Evolutionary conservation across 2,797 vertebrate species (phyloP), one percentile per base, ranked within the genome.

Genomic region (Chaunax sp.): DNA sequence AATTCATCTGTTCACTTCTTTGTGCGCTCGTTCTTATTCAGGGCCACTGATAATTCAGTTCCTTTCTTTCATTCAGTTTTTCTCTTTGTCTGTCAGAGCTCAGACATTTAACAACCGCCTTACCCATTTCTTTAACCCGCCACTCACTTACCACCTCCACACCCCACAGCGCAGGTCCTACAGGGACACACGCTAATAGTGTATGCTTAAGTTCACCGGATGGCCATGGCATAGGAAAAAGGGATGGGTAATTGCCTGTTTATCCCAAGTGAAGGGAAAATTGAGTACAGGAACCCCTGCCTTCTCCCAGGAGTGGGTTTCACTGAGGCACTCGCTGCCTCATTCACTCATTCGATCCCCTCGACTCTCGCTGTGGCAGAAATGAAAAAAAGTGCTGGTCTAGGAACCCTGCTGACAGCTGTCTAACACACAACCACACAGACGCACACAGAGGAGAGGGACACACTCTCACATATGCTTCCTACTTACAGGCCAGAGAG

Each of bases 211-310:
- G 93, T 96, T 96, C 95, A 95, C 91, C 84, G 92, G 93, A 95
- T 89, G 94, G 94, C 95, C 95, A 94, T 94, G 94, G 94, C 94
- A 92, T 95, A 93, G 93, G 93, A 95, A 93, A 95, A 96, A 94
- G 94, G 94, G 94, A 96, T 95, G 94, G 93, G 95, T 90, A 96
- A 98, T 97, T 98, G 95, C 95, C 95, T 96, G 95, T 96, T 97
- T 97, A 96, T 97, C 94, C 95, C 95, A 92, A 90, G 94, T 92
- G 94, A 95, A 95, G 93, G 89, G 85, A 75, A 95, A 95, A 95
- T 92, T 93, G 93, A 95, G 94, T 94, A 92, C 88, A 93, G 93
- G 93, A 92, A 82, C 85, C 69, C 90, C 82, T 82, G 87, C 82
- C 92, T 92, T 86, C 89, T 90, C 94, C 90, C 91, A 82, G 65